Evolutionary conservation across 2,113 vertebrate species (phyloP).

Genomic region (Tichodroma muraria): DNA sequence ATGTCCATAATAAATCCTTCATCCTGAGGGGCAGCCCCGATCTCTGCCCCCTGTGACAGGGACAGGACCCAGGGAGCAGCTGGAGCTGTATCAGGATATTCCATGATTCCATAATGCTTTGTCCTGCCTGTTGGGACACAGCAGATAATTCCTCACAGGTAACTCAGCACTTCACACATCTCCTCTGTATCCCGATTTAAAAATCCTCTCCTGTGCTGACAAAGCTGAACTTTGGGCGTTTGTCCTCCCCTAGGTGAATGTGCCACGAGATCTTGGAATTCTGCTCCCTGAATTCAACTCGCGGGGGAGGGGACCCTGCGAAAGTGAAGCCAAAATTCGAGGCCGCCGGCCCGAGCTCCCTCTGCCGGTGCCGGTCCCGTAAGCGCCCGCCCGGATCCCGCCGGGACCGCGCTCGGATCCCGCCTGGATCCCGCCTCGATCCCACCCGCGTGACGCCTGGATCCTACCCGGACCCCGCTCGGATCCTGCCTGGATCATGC

Average conservation of each 20-base stretch:
- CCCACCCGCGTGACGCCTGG: fast-evolving
- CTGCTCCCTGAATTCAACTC: background rate
- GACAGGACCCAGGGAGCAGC: background rate
- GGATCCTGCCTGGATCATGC: fast-evolving
- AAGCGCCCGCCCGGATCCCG: background rate
- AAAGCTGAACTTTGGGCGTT: background rate
- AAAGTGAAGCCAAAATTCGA: background rate
- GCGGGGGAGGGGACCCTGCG: background rate
- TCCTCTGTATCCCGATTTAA: background rate
- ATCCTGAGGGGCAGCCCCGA: fast-evolving
- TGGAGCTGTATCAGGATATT: background rate
- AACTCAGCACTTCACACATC: background rate
- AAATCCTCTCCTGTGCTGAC: background rate
- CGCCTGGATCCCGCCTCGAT: fast-evolving
- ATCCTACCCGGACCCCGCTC: fast-evolving
- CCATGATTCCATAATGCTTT: background rate
- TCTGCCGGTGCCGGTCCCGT: conserved; percentile 3
- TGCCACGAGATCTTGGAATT: background rate
- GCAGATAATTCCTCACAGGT: background rate
- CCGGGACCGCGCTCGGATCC: background rate
- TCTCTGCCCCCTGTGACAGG: background rate
- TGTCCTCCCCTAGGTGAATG: fast-evolving
- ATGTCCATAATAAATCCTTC: background rate
- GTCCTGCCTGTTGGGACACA: background rate
- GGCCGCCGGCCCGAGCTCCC: conserved; percentile 12